Percentiles rank a stretch among this genome's conserved stretches.
Evolutionary conservation across 2,113 vertebrate genomes (phyloP).

Genomic region (Ginglymostoma cirratum): DNA sequence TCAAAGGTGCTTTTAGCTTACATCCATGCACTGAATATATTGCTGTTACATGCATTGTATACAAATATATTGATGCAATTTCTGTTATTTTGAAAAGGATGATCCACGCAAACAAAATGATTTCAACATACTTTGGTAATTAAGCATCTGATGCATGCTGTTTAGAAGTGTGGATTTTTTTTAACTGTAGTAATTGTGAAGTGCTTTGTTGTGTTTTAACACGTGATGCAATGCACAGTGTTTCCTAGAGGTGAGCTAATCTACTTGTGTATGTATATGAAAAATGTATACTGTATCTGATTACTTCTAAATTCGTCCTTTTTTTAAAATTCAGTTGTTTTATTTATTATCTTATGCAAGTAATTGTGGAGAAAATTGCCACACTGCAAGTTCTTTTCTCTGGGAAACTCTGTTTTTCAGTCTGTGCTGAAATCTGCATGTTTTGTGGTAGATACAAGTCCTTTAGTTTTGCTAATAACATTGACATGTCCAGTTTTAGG

Average conservation of each 20-base stretch:
- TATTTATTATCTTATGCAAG: background rate
- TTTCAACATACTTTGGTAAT: slow-evolving; percentile 28
- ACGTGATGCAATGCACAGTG: background rate
- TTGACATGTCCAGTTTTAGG: slow-evolving; percentile 25
- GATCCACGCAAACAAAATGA: slow-evolving; percentile 35
- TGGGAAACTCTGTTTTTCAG: slow-evolving; percentile 10
- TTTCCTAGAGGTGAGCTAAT: slow-evolving; percentile 19
- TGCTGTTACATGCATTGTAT: background rate
- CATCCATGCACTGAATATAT: background rate
- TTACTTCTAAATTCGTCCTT: background rate
- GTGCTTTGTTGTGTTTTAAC: background rate
- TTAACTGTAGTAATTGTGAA: background rate
- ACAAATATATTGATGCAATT: slow-evolving; percentile 29
- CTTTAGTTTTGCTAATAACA: background rate
- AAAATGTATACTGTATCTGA: background rate
- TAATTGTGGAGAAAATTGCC: background rate
- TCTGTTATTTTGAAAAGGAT: slow-evolving; percentile 36
- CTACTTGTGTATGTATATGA: too few relatives aligned
- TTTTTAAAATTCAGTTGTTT: background rate
- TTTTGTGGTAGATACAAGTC: background rate
- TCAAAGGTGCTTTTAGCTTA: background rate
- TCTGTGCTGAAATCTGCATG: slow-evolving; percentile 27
- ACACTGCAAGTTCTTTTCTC: slow-evolving; percentile 1
- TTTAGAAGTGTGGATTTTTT: slow-evolving; percentile 9
- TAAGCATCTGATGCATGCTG: slow-evolving; percentile 24